Base-by-base conservation (phyloP, 2,113 vertebrate genomes). In the Galbula dea region DNA sequence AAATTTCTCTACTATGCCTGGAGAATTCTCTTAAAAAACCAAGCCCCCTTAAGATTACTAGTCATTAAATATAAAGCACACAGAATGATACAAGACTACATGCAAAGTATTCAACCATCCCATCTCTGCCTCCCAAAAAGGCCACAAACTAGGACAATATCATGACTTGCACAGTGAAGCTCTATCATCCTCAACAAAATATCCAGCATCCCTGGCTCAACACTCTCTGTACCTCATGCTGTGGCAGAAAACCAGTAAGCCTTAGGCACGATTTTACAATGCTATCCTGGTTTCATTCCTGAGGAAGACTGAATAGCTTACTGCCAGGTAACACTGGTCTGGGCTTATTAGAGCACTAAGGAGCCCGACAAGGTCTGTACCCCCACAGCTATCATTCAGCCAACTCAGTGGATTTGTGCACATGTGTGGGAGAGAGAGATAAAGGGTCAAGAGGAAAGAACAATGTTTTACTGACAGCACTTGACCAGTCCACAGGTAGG, bases 151-250 rank as follows among this genome's bases (percentile, higher is more conserved):
- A 32, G 67, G 66, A 79, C 15, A 74, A 27, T 10, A 55, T 6
- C 1, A 0, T 63, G 49, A 73, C 54, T 57, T 43, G 41, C 30
- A 67, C 23, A 20, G 49, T 23, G 46, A 49, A 79, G 14, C 41
- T 57, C n/a, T 27, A n/a, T 39, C 54, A 48, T 9, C 41, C 62
- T 61, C 52, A n/a, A 63, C 45, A 68, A n/a, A 86, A 65, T 12
- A 67, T 7, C 58, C 63, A 49, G 17, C 2, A 1, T 46, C 58
- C 68, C 62, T 66, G 34, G 54, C 46, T 73, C 67, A 83, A 62
- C 34, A 27, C 7, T 52, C 39, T n/a, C 16, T 1, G 0, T 17
- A 59, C 49, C 43, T 61, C 59, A 45, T 1, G 4, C 45, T 79
- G 75, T 37, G 54, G 37, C 16, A 84, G 52, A 39, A 81, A 88